Percentiles rank a stretch among this genome's conserved stretches.
Evolutionary conservation across 2,113 vertebrate genomes (phyloP).

Genomic region (Phoxinus phoxinus): DNA sequence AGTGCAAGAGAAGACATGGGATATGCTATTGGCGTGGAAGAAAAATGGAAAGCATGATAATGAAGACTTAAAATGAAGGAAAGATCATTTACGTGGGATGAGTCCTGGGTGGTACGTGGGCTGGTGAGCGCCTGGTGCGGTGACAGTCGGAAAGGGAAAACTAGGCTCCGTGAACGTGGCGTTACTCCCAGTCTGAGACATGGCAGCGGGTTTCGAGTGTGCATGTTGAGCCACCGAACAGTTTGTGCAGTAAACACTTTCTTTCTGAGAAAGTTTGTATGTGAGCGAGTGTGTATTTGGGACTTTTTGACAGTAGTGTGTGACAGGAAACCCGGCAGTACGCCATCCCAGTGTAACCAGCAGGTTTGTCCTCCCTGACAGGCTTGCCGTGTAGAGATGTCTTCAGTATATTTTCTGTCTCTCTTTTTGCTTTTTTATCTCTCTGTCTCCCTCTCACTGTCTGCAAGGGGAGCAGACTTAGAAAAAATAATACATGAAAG

Average conservation of each 20-base stretch:
- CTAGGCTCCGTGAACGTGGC: background rate
- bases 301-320: constrained; percentile 11
- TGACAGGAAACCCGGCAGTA: constrained; percentile 41
- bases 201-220: background rate
- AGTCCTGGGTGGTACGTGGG: constrained; percentile 26
- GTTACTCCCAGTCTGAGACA: constrained; percentile 25
- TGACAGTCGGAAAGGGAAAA: constrained; percentile 11
- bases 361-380: constrained; percentile 46
- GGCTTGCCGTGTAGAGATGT: constrained; percentile 31
- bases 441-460: constrained; percentile 17
- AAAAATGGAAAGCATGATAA: background rate
- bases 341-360: constrained; percentile 42
- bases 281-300: constrained; percentile 23
- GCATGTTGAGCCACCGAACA: background rate
- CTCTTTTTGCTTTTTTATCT: constrained; percentile 6
- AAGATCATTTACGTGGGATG: constrained; percentile 12
- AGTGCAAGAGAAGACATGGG: constrained; percentile 9
- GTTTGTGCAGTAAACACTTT: constrained; percentile 41
- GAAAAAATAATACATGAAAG: constrained; percentile 10
- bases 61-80: constrained; percentile 40
- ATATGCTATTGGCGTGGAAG: background rate
- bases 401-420: constrained; percentile 21
- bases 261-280: constrained; percentile 15
- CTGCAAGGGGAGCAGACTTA: constrained; percentile 30
- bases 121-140: background rate